Evolutionary conservation across 1,140 invertebrate genomes (phyloP).

Genomic region (Steinernema feltiae): DNA sequence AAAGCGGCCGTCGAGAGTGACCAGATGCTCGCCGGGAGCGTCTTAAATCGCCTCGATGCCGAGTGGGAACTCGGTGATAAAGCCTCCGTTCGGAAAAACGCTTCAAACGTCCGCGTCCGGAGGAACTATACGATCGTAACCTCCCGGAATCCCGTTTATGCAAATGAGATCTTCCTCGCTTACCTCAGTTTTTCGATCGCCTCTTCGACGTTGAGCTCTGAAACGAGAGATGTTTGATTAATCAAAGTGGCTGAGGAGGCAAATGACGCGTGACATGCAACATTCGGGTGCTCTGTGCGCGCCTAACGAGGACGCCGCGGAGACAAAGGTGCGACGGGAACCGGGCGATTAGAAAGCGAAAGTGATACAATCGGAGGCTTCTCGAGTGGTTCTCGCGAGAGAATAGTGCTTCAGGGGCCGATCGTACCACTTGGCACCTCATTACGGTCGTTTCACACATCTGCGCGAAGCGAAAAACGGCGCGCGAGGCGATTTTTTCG

Average conservation of each 20-base stretch:
- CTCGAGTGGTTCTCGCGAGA: not conserved
- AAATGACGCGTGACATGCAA: slow-evolving; percentile 6
- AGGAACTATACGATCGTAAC: too few species aligned
- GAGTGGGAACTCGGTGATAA: too few species aligned
- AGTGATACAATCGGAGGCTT: not conserved
- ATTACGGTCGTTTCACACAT: slow-evolving; percentile 13
- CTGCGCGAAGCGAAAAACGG: not conserved
- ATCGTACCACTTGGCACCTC: slow-evolving; percentile 11
- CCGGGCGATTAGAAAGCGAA: not conserved
- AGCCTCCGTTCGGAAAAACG: too few species aligned
- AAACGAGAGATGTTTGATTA: not conserved
- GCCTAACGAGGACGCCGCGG: too few species aligned
- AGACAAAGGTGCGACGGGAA: not conserved
- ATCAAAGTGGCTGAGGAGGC: not conserved
- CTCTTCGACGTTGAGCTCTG: slow-evolving; percentile 6
- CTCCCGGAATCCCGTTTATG: not conserved
- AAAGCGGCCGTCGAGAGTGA: too few species aligned
- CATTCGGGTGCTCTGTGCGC: too few species aligned
- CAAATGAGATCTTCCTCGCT: not conserved
- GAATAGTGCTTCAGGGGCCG: slow-evolving; percentile 3
- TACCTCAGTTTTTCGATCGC: not conserved
- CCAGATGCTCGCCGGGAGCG: too few species aligned
- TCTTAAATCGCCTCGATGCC: too few species aligned
- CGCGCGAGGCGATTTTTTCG: not conserved
- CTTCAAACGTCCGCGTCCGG: too few species aligned